Evolutionary conservation across 2,888 invertebrate genomes (phyloP), one percentile per base, ranked within the genome.

Genomic region (Acanthococcus lagerstroemiae): DNA sequence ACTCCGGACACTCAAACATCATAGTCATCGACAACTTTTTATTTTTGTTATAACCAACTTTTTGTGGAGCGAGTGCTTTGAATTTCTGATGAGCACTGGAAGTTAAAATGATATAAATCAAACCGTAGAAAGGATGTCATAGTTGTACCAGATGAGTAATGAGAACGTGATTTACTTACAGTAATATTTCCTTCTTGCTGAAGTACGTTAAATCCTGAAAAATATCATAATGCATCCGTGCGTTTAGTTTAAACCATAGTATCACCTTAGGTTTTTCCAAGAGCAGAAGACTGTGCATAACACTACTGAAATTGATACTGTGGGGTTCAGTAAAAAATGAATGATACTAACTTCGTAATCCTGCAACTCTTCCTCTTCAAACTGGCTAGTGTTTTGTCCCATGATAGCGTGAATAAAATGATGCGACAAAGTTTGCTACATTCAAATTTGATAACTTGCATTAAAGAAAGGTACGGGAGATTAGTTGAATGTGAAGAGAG

Each of bases 201-300:
- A 95, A 94, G 77, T 92, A 94, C 19, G 93, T 94, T 70, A 94
- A 82, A 78, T 94, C 94, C 90, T 92, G 78, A n/a, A n/a, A n/a
- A n/a, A n/a, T n/a, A n/a, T n/a, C n/a, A n/a, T n/a, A n/a, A n/a
- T n/a, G n/a, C n/a, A n/a, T n/a, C n/a, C n/a, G n/a, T n/a, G n/a
- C n/a, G n/a, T n/a, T n/a, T n/a, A n/a, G n/a, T n/a, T n/a, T n/a
- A n/a, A n/a, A n/a, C n/a, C n/a, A n/a, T n/a, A n/a, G n/a, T n/a
- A n/a, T n/a, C n/a, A n/a, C n/a, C n/a, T n/a, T n/a, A n/a, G n/a
- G n/a, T n/a, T n/a, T n/a, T n/a, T n/a, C n/a, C n/a, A n/a, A n/a
- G n/a, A n/a, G n/a, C n/a, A n/a, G n/a, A n/a, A n/a, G n/a, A 22
- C 2, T 52, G 45, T 22, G 37, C 21, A 45, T 22, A 60, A 48